Conservation (phyloP, 2,888 invertebrate genomes). For the Cantharis lateralis region DNA sequence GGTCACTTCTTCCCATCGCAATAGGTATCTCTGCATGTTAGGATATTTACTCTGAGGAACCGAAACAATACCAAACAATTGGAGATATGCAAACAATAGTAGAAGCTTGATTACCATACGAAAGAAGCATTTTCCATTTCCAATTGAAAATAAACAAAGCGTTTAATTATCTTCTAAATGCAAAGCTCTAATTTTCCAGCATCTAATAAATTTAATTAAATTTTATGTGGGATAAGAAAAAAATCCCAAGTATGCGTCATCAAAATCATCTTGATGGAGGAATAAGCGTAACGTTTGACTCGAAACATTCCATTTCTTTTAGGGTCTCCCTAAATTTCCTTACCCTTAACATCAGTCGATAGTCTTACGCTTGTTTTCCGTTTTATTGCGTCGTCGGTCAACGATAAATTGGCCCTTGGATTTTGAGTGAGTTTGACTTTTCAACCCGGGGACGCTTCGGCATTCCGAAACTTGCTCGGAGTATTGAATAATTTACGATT, state of each 20-base stretch:
- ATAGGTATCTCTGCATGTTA: background rate
- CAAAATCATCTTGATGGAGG: background rate
- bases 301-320: background rate
- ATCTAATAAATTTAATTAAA: background rate
- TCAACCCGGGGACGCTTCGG: background rate
- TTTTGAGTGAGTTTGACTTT: background rate
- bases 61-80: background rate
- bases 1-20: background rate
- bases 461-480: background rate
- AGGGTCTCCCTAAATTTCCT: background rate
- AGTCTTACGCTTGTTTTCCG: background rate
- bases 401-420: background rate
- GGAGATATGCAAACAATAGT: background rate
- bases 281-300: background rate
- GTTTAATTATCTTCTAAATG: background rate
- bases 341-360: background rate
- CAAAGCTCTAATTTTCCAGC: background rate
- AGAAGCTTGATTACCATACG: slow-evolving; percentile 22
- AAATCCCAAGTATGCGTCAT: background rate
- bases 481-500: background rate
- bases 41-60: background rate
- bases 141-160: background rate
- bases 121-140: slow-evolving; percentile 9
- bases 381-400: background rate
- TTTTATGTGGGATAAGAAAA: background rate